A percentile compares a stretch with the other conserved stretches of the same genome.
Conservation (phyloP, 1,140 invertebrate genomes). For the Nephila pilipes region DNA sequence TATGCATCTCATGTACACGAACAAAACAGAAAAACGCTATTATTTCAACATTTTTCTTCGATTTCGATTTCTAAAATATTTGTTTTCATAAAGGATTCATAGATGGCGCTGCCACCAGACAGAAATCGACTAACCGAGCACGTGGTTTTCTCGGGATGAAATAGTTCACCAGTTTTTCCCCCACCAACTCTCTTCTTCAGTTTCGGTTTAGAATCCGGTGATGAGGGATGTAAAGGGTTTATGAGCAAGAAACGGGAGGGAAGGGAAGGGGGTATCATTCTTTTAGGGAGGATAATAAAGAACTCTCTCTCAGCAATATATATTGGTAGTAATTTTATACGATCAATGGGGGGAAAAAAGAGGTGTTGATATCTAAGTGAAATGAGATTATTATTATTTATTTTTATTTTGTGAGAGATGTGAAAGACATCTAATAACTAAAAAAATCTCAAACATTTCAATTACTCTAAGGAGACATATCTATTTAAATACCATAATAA, state of each 20-base stretch:
- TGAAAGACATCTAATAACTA: too few relatives aligned
- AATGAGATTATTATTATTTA: neutral
- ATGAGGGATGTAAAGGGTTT: neutral
- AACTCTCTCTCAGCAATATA: neutral
- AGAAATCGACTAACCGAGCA: neutral
- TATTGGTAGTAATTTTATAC: slow-evolving; percentile 13
- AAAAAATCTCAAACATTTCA: too few relatives aligned
- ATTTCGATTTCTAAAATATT: neutral
- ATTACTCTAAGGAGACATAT: too few relatives aligned
- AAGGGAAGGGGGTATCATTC: neutral
- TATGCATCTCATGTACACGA: too few relatives aligned
- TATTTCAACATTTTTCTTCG: too few relatives aligned
- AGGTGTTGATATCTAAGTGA: neutral
- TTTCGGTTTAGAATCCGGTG: slow-evolving; percentile 9
- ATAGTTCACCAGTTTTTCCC: neutral
- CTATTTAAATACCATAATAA: too few relatives aligned
- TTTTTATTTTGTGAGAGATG: too few relatives aligned
- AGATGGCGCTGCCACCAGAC: slow-evolving; percentile 29
- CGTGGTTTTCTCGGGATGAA: slow-evolving; percentile 54
- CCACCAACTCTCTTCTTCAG: neutral
- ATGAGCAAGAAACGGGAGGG: neutral
- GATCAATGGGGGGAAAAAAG: neutral
- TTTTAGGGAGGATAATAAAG: slow-evolving; percentile 1
- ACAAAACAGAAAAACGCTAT: too few relatives aligned
- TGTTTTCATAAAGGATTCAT: neutral